Evolutionary conservation across 1,140 invertebrate species (phyloP).

Genomic region (Mactra quadrangularis): DNA sequence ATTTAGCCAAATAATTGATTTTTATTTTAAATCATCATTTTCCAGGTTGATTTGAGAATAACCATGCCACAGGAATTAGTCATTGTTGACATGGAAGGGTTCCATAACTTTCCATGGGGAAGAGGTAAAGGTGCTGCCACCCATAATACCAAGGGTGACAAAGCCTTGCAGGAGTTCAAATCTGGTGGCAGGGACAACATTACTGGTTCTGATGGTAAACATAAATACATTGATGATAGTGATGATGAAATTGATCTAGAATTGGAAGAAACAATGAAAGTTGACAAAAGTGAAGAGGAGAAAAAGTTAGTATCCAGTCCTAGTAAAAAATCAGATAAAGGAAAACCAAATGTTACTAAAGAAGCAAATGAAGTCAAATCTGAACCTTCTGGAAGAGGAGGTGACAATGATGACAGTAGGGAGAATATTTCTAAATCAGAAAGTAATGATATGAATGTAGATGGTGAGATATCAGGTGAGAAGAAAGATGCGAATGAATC

Average conservation of each 20-base stretch:
- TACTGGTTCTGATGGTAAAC: not conserved
- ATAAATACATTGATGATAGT: not conserved
- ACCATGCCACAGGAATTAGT: conserved; percentile 51
- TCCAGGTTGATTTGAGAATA: conserved; percentile 47
- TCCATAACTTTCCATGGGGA: conserved; percentile 58
- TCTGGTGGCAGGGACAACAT: not conserved
- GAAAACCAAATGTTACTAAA: not conserved
- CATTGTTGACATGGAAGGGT: conserved; percentile 50
- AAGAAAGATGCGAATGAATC: not conserved
- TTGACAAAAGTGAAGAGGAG: not conserved
- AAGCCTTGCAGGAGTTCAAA: conserved; percentile 21
- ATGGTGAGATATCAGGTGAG: not conserved
- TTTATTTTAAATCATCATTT: too few relatives aligned
- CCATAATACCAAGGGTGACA: conserved; percentile 43
- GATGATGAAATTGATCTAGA: not conserved
- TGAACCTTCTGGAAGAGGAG: not conserved
- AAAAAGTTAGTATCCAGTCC: not conserved
- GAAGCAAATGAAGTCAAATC: not conserved
- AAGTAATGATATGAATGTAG: not conserved
- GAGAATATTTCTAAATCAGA: not conserved
- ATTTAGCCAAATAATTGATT: too few relatives aligned
- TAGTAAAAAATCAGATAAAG: conserved; percentile 4
- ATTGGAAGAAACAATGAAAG: not conserved
- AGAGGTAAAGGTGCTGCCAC: conserved; percentile 25
- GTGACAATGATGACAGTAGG: not conserved